A percentile compares a stretch with the other conserved stretches of the same genome.
Conservation (phyloP, 2,113 vertebrate genomes). For the Saccopteryx leptura region DNA sequence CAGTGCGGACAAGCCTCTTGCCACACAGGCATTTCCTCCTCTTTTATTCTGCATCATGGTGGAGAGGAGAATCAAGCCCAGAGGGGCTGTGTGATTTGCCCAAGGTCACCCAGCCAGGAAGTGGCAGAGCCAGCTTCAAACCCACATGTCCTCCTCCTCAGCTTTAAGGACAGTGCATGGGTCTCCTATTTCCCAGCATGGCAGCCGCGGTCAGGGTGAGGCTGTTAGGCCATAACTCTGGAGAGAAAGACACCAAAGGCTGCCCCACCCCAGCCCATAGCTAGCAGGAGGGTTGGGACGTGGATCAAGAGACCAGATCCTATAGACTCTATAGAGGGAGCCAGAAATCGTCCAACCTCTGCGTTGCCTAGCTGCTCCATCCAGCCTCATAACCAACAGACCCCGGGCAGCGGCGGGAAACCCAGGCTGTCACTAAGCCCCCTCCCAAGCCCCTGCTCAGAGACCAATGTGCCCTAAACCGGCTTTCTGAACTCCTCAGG, state of each 20-base stretch:
- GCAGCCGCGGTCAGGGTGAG: not conserved
- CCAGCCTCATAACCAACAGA: not conserved
- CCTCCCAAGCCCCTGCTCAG: too few relatives aligned
- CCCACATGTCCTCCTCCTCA: too few relatives aligned
- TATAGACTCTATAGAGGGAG: not conserved
- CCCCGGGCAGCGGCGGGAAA: accelerated
- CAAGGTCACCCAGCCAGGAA: too few relatives aligned
- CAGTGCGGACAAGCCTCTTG: accelerated
- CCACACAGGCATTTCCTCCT: not conserved
- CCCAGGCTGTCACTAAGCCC: not conserved
- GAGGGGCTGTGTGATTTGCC: not conserved
- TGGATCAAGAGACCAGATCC: not conserved
- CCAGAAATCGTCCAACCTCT: not conserved
- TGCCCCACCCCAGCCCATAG: too few relatives aligned
- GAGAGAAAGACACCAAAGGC: not conserved
- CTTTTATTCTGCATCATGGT: not conserved
- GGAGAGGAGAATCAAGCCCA: not conserved
- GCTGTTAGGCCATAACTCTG: too few relatives aligned
- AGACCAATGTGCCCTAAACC: not conserved
- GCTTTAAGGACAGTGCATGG: too few relatives aligned
- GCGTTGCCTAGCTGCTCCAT: not conserved
- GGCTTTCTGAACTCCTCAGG: not conserved
- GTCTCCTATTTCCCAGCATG: not conserved
- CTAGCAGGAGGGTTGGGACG: not conserved
- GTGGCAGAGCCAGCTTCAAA: too few relatives aligned